Conservation (phyloP, 2,888 invertebrate species). For the Cremastinae sp. region DNA sequence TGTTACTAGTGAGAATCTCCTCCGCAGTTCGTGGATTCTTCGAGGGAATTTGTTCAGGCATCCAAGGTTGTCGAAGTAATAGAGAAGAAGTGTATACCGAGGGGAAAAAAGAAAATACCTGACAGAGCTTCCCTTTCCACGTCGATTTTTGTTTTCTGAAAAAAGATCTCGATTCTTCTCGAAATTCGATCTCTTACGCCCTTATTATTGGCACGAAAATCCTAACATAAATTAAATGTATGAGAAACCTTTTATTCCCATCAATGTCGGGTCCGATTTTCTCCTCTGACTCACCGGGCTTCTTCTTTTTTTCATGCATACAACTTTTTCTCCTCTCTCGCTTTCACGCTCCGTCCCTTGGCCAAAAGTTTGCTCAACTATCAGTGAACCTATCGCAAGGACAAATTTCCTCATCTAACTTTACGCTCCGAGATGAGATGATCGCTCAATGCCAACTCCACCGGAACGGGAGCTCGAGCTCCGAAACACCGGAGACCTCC, state of each 20-base stretch:
- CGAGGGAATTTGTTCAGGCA: slow-evolving; percentile 33
- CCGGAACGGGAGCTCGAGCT: slow-evolving; percentile 38
- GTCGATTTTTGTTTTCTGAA: not conserved
- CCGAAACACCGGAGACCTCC: slow-evolving; percentile 15
- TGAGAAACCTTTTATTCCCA: slow-evolving; percentile 51
- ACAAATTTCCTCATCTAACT: slow-evolving; percentile 80
- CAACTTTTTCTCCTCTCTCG: slow-evolving; percentile 15
- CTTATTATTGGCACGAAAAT: not conserved
- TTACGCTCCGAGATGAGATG: slow-evolving; percentile 78
- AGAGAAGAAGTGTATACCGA: not conserved
- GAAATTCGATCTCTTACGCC: not conserved
- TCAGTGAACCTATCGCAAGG: slow-evolving; percentile 77
- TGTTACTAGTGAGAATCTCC: slow-evolving; percentile 33
- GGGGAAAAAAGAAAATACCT: slow-evolving; percentile 5
- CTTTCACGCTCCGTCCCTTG: slow-evolving; percentile 34
- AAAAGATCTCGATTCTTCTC: slow-evolving; percentile 6
- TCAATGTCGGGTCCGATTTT: slow-evolving; percentile 46
- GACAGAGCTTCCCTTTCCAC: not conserved
- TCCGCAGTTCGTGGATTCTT: slow-evolving; percentile 16
- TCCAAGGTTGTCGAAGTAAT: slow-evolving; percentile 41
- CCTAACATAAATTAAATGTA: slow-evolving; percentile 20
- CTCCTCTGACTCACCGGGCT: slow-evolving; percentile 10
- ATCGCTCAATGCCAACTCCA: slow-evolving; percentile 78
- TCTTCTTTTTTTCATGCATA: too few relatives aligned
- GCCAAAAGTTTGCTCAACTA: slow-evolving; percentile 75